phyloP scores from a whole-genome alignment of 2,888 invertebrate species.

The Pantelozetes paolii region DNA sequence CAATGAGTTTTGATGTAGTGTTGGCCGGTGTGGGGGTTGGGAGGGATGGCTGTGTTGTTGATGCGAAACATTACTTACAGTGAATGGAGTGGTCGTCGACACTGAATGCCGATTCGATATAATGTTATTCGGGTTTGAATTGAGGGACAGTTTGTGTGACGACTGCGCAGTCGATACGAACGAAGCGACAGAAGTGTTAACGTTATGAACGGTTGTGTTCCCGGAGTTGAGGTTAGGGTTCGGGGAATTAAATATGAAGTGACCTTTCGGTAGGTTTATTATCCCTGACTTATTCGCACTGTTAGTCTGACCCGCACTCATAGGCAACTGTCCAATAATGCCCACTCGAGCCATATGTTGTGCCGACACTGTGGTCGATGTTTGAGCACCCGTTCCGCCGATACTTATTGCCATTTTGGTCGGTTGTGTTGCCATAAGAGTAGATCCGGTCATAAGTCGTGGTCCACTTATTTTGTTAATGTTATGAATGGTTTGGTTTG shows the following conservation, averaged over 20 bases:
- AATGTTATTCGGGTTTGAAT: conserved; percentile 12
- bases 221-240: neutral
- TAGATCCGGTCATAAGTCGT: conserved; percentile 28
- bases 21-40: neutral
- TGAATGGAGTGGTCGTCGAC: conserved; percentile 4
- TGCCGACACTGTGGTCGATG: conserved; percentile 4
- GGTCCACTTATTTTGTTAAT: conserved; percentile 39
- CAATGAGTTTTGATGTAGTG: conserved; percentile 25
- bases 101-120: neutral
- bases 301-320: neutral
- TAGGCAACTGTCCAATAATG: conserved; percentile 32
- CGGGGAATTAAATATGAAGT: conserved; percentile 32
- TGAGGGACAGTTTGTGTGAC: conserved; percentile 26
- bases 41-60: conserved; percentile 21
- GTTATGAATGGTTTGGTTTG: conserved; percentile 29
- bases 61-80: neutral
- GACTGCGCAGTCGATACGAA: conserved; percentile 16
- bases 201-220: conserved; percentile 19
- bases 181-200: conserved; percentile 23
- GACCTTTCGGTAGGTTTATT: conserved; percentile 35
- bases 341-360: conserved; percentile 36
- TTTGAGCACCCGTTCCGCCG: conserved; percentile 11
- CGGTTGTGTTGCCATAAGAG: conserved; percentile 34
- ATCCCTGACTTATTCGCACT: conserved; percentile 35
- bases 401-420: conserved; percentile 41